Percentiles rank a stretch among this genome's conserved stretches.
These are phyloP conservation scores for Enoplosus armatus DNA, from an alignment of 2,797 vertebrate genomes.

Conservation along the genomic window DNA sequence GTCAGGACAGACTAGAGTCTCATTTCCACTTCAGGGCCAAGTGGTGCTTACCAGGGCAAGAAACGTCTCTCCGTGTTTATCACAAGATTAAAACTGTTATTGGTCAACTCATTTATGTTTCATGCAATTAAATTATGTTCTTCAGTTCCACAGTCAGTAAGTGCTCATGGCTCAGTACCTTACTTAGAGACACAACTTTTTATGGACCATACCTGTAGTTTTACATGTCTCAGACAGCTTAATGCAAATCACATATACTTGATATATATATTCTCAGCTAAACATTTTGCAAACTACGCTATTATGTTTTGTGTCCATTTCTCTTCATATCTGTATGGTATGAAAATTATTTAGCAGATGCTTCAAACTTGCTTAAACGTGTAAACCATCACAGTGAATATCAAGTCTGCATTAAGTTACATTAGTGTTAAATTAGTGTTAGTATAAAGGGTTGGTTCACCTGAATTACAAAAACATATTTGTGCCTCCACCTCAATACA, in stretches of 20 bases:
- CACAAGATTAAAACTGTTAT: background rate
- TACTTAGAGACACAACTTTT: background rate
- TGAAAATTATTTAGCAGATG: background rate
- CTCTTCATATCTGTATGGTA: background rate
- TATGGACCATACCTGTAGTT: background rate
- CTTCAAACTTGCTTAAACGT: background rate
- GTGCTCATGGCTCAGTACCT: no score
- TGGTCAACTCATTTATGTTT: background rate
- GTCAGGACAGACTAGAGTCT: constrained; percentile 56
- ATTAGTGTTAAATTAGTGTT: background rate
- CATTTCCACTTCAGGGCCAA: constrained; percentile 22
- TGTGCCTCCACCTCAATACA: background rate
- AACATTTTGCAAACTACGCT: background rate
- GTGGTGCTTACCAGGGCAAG: constrained; percentile 16
- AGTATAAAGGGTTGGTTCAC: background rate
- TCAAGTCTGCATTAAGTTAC: background rate
- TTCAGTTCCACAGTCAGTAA: background rate
- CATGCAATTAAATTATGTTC: background rate
- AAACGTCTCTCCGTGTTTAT: constrained; percentile 13
- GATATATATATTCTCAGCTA: background rate
- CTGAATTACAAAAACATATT: background rate
- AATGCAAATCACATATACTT: background rate
- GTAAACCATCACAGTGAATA: background rate
- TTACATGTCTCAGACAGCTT: background rate
- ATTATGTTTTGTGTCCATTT: background rate